phyloP scores from a whole-genome alignment of 2,888 invertebrate genomes.

The Eilema caniola region DNA sequence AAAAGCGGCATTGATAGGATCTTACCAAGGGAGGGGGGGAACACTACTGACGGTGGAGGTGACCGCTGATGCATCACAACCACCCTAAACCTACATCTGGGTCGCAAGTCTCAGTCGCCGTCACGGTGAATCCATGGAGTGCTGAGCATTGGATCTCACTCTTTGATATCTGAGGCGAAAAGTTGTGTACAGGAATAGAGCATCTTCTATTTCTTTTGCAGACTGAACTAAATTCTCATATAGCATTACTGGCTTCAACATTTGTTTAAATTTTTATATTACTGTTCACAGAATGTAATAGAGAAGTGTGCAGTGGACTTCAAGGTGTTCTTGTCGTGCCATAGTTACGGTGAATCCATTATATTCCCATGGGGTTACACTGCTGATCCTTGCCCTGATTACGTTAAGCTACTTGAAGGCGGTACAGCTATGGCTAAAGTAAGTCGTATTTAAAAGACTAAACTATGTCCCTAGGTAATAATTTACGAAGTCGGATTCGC shows the following conservation, averaged over 20 bases:
- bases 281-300: conserved; percentile 65
- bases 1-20: too few relatives aligned
- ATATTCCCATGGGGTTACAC: conserved; percentile 83
- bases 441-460: conserved; percentile 1
- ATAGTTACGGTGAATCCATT: conserved; percentile 81
- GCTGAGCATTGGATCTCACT: too few relatives aligned
- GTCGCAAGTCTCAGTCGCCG: too few relatives aligned
- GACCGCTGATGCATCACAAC: too few relatives aligned
- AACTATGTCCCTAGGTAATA: not conserved
- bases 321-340: conserved; percentile 79
- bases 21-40: too few relatives aligned
- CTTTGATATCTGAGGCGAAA: too few relatives aligned
- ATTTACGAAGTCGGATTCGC: not conserved
- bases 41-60: too few relatives aligned
- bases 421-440: conserved; percentile 80
- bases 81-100: too few relatives aligned
- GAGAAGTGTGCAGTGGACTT: conserved; percentile 58
- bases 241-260: not conserved
- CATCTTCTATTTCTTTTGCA: not conserved
- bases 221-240: not conserved
- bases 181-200: not conserved
- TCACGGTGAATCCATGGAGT: too few relatives aligned
- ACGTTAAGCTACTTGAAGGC: conserved; percentile 77
- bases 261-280: not conserved
- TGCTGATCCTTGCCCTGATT: conserved; percentile 75